A percentile compares a stretch with the other conserved stretches of the same genome.
These are phyloP conservation scores for Diorhabda sublineata DNA, from an alignment of 1,140 invertebrate species.

Conservation along the genomic window DNA sequence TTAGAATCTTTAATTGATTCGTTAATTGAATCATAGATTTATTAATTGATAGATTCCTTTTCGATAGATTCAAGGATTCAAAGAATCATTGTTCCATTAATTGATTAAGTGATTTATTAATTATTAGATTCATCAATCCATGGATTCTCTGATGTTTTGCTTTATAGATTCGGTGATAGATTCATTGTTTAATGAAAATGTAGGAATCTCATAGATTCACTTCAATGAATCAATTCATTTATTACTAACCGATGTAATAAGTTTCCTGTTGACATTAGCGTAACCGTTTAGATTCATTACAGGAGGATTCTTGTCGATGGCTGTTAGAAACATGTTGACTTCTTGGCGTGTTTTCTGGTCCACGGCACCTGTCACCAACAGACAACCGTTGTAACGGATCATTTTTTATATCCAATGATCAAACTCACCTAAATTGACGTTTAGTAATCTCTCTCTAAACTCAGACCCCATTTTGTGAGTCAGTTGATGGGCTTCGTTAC, in stretches of 20 bases:
- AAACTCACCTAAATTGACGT: constrained; percentile 56
- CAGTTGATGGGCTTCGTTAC: constrained; percentile 64
- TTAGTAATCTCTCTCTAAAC: constrained; percentile 60
- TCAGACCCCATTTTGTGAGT: constrained; percentile 61
- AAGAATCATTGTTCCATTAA: no score
- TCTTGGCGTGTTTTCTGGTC: constrained; percentile 60
- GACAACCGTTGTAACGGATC: no score
- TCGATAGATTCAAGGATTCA: no score
- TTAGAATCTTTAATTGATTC: no score
- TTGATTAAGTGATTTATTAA: no score
- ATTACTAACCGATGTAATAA: constrained; percentile 59
- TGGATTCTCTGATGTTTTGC: no score
- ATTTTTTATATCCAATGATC: neutral
- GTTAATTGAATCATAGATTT: no score
- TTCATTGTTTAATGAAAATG: no score
- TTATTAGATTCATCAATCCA: no score
- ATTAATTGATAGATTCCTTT: no score
- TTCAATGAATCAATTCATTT: neutral
- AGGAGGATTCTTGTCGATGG: constrained; percentile 64
- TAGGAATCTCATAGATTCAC: no score
- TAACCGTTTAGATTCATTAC: constrained; percentile 67
- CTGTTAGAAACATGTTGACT: constrained; percentile 67
- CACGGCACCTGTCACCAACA: constrained; percentile 46
- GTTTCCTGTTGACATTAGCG: constrained; percentile 61
- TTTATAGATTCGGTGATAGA: no score